Conservation (phyloP, 2,113 vertebrate genomes). For the Marmota flaviventris region DNA sequence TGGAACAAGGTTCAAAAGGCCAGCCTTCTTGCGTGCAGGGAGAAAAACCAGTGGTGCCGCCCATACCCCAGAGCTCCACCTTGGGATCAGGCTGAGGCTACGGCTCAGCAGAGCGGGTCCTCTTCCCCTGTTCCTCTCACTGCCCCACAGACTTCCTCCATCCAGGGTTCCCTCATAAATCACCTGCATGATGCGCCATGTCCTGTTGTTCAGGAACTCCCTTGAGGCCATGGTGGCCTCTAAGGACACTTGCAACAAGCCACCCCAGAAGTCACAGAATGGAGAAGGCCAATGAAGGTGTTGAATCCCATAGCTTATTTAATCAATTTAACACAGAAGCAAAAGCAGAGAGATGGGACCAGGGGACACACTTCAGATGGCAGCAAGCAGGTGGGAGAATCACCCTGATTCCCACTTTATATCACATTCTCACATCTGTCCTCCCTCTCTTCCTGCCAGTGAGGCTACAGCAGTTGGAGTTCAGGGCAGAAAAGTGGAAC, state of each 20-base stretch:
- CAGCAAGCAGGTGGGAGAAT: neutral
- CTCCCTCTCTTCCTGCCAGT: neutral
- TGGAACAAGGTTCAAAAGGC: neutral
- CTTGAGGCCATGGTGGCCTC: neutral
- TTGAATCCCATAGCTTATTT: neutral
- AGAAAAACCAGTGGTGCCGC: neutral
- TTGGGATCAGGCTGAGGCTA: neutral
- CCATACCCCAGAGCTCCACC: neutral
- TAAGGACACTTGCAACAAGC: neutral
- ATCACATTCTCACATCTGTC: fast-evolving
- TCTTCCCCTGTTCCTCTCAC: no score
- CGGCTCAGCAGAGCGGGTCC: neutral
- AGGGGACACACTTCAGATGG: neutral
- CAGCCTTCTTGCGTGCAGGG: neutral
- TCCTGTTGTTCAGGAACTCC: neutral
- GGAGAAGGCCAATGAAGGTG: neutral
- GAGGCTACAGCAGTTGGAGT: neutral
- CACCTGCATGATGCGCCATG: neutral
- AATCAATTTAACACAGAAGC: neutral
- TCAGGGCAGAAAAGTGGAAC: neutral
- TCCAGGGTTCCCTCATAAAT: neutral
- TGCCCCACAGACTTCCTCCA: neutral
- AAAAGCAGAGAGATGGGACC: neutral
- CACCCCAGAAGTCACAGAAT: neutral
- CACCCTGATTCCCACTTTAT: neutral